A percentile compares a stretch with the other conserved stretches of the same genome.
Evolutionary conservation across 2,113 vertebrate genomes (phyloP).

Genomic region (Eulacestoma nigropectus): DNA sequence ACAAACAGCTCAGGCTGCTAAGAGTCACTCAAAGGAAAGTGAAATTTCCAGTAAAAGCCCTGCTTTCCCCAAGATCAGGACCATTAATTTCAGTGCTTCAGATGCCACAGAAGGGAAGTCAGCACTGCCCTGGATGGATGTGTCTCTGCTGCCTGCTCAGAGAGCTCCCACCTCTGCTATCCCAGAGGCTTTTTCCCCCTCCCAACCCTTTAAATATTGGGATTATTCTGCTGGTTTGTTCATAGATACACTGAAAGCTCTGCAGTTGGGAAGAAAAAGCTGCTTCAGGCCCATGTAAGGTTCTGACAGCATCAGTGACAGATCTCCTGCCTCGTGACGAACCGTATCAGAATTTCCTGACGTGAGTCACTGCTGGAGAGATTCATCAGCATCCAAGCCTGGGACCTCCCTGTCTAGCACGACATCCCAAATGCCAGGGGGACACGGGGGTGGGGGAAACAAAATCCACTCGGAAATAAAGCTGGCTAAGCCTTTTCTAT

Average conservation of each 20-base stretch:
- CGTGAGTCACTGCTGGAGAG: neutral
- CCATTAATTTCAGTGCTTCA: neutral
- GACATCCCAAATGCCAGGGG: neutral
- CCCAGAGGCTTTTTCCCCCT: neutral
- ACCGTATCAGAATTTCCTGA: slow-evolving; percentile 10
- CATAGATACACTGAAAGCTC: neutral
- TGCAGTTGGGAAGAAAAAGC: neutral
- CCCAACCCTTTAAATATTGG: neutral
- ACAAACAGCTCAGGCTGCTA: neutral
- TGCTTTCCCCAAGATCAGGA: neutral
- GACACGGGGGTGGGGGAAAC: neutral
- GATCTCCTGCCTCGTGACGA: neutral
- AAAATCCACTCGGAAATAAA: neutral
- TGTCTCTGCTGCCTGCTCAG: neutral
- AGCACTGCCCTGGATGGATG: neutral
- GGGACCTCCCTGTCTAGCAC: neutral
- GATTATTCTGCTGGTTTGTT: neutral
- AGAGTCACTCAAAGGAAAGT: neutral
- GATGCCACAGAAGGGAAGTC: neutral
- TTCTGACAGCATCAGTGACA: neutral
- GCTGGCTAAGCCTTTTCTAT: slow-evolving; percentile 47
- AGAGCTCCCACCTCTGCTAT: neutral
- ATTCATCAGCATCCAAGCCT: neutral
- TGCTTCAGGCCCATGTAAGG: neutral
- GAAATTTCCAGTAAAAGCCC: neutral